Evolutionary conservation across 2,888 invertebrate genomes (phyloP), one percentile per base, ranked within the genome.

Genomic region (Octonoba sinensis): DNA sequence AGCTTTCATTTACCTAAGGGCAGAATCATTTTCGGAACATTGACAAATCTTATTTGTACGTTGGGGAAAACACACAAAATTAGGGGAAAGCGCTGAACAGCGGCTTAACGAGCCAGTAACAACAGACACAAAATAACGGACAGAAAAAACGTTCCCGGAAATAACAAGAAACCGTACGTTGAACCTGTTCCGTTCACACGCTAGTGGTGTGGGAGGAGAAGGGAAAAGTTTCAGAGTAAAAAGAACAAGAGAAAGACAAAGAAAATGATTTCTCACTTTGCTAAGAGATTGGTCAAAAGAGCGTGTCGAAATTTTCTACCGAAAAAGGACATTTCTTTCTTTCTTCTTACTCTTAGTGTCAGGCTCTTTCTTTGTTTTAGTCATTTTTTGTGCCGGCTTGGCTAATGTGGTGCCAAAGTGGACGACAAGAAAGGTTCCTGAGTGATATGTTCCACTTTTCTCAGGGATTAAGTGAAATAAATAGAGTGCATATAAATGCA

Each of bases 171-270:
- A 36, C 24, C 51, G 72, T 51, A 49, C 72, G 51, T 44, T 64
- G 62, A 72, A 72, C 72, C 62, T 72, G 49, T 62, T 62, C 49
- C 62, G 60, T 71, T 72, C 72, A 72, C 72, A 72, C 72, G 72
- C 72, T 36, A 62, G 18, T 62, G 60, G 27, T 54, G 60, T 59
- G 49, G 18, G 49, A 47, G 13, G 51, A 27, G n/a, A 24, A 49
- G n/a, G 20, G 18, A 15, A 51, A 51, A 51, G 18, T 51, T 51
- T 51, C 3, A 3, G 16, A 57, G n/a, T 57, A 20, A 20, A 57
- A 16, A 20, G 22, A 18, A 20, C 12, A 2, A 57, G 20, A 20
- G 22, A 20, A 57, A 57, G 20, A 57, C 13, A 57, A 57, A 57
- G 20, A 18, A 12, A 18, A 20, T n/a, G 51, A n/a, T 51, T 51